Percentiles rank a stretch among this genome's conserved stretches.
Evolutionary conservation across 2,113 vertebrate species (phyloP).

Genomic region (Craseonycteris thonglongyai): DNA sequence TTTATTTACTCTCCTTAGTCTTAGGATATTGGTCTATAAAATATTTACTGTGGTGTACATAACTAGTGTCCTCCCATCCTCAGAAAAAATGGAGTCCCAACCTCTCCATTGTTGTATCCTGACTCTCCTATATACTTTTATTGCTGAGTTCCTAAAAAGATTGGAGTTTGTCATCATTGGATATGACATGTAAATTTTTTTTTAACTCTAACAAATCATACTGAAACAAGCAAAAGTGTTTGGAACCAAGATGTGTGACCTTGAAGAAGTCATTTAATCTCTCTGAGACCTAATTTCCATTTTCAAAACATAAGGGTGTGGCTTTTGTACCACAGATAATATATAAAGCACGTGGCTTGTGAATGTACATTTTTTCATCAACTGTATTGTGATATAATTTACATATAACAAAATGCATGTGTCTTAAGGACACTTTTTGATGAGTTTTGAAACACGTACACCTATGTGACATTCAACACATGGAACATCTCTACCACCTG

Average conservation of each 20-base stretch:
- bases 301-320: background rate
- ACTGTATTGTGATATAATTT: constrained; percentile 7
- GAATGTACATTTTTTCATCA: background rate
- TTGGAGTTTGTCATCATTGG: background rate
- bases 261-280: background rate
- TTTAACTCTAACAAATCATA: background rate
- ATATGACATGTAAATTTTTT: background rate
- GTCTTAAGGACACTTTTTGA: background rate
- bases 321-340: background rate
- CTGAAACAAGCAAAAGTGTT: background rate
- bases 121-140: background rate
- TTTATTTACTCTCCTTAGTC: background rate
- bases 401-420: background rate
- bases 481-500: background rate
- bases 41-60: background rate
- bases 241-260: background rate
- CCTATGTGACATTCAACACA: background rate
- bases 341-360: background rate
- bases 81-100: background rate
- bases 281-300: background rate
- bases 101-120: background rate
- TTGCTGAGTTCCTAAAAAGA: background rate
- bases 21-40: background rate
- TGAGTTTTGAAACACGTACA: background rate
- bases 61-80: background rate